A percentile compares a stretch with the other conserved stretches of the same genome.
These are phyloP conservation scores for Cervus canadensis DNA, from an alignment of 2,113 vertebrate genomes.

Conservation along the genomic window DNA sequence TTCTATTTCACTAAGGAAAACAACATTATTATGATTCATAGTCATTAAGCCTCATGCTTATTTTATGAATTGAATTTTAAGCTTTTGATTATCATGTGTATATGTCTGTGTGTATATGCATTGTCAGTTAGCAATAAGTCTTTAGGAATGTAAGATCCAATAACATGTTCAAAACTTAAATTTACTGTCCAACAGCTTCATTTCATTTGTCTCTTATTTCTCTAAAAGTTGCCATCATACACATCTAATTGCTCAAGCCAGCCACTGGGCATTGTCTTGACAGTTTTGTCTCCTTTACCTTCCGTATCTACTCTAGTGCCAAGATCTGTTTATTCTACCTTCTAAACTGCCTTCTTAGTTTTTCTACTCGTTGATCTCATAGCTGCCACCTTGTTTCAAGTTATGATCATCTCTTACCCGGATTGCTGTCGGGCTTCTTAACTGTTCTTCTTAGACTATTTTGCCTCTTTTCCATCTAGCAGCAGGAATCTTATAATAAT, in stretches of 20 bases:
- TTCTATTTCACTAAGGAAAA: conserved; percentile 22
- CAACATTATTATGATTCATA: neutral
- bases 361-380: neutral
- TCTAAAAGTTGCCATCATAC: neutral
- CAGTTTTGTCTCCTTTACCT: neutral
- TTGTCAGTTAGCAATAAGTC: neutral
- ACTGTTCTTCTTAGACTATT: neutral
- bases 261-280: neutral
- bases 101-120: neutral
- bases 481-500: neutral
- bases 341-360: neutral
- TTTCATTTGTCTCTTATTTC: neutral
- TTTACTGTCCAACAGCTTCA: neutral
- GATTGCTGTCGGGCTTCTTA: neutral
- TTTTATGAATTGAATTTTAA: conserved; percentile 1
- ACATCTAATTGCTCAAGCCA: neutral
- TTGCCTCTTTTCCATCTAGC: neutral
- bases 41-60: neutral
- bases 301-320: neutral
- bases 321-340: neutral
- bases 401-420: neutral
- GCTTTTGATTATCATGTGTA: neutral
- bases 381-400: neutral
- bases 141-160: neutral
- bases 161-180: neutral